phyloP scores from a whole-genome alignment of 2,113 vertebrate species.

The mouse (Mus musculus) region DNA sequence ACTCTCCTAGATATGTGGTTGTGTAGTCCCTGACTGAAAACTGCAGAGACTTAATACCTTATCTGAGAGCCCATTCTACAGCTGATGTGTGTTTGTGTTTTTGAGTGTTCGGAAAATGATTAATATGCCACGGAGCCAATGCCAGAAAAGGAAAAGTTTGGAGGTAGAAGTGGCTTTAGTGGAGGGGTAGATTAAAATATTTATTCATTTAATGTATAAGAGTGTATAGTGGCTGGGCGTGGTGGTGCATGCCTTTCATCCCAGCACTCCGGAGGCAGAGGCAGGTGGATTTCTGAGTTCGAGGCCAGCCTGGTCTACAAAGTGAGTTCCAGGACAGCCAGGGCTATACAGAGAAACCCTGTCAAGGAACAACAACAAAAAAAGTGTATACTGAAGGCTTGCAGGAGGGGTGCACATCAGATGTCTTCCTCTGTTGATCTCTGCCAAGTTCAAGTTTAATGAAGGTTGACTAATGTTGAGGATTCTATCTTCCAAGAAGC shows the following conservation, averaged over 20 bases:
- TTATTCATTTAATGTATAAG: not conserved
- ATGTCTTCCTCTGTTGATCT: not conserved
- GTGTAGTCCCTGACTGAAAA: conserved; percentile 44
- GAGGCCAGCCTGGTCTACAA: too few relatives aligned
- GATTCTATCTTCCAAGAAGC: not conserved
- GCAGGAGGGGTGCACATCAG: not conserved
- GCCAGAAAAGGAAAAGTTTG: not conserved
- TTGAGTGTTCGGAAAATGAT: conserved; percentile 6
- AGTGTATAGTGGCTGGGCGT: not conserved
- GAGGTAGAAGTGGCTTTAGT: not conserved
- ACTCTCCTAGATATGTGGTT: conserved; percentile 1
- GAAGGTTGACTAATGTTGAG: conserved; percentile 18
- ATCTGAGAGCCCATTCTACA: not conserved
- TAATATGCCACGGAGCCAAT: not conserved
- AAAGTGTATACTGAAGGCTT: not conserved
- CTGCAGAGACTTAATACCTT: not conserved
- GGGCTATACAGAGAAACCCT: too few relatives aligned
- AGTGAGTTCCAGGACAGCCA: too few relatives aligned
- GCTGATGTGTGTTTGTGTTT: not conserved
- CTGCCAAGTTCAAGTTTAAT: not conserved
- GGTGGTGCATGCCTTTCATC: too few relatives aligned
- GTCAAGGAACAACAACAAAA: too few relatives aligned
- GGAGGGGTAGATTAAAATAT: not conserved
- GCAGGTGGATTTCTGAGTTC: too few relatives aligned
- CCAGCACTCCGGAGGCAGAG: too few relatives aligned